phyloP scores from a whole-genome alignment of 2,113 vertebrate species.

The Fregetta grallaria region DNA sequence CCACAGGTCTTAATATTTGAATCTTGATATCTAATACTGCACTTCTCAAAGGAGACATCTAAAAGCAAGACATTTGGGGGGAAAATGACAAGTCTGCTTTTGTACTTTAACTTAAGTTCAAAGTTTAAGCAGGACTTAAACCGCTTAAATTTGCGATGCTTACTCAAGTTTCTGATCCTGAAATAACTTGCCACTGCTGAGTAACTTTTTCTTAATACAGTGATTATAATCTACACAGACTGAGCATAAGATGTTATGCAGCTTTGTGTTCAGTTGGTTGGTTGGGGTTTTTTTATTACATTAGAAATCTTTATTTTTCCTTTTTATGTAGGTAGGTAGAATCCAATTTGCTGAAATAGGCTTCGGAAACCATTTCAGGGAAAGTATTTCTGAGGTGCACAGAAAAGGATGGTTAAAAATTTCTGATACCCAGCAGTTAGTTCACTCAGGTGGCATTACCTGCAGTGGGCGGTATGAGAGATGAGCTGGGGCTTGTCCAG shows the following conservation, averaged over 20 bases:
- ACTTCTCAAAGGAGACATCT: background rate
- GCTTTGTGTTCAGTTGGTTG: background rate
- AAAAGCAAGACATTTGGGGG: background rate
- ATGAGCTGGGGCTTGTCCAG: background rate
- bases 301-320: background rate
- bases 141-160: background rate
- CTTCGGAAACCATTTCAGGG: background rate
- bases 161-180: background rate
- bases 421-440: background rate
- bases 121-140: background rate
- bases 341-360: background rate
- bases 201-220: background rate
- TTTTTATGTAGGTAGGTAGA: background rate
- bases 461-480: fast-evolving
- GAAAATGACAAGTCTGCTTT: background rate
- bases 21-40: background rate
- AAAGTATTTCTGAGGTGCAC: background rate
- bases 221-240: background rate
- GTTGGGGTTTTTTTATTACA: background rate
- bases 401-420: background rate
- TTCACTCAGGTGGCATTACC: background rate
- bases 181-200: background rate
- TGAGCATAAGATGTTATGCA: background rate
- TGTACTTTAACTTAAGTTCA: background rate
- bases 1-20: background rate